Percentiles rank a stretch among this genome's conserved stretches.
phyloP scores from a whole-genome alignment of 2,888 invertebrate genomes.

The Miltochrista miniata region DNA sequence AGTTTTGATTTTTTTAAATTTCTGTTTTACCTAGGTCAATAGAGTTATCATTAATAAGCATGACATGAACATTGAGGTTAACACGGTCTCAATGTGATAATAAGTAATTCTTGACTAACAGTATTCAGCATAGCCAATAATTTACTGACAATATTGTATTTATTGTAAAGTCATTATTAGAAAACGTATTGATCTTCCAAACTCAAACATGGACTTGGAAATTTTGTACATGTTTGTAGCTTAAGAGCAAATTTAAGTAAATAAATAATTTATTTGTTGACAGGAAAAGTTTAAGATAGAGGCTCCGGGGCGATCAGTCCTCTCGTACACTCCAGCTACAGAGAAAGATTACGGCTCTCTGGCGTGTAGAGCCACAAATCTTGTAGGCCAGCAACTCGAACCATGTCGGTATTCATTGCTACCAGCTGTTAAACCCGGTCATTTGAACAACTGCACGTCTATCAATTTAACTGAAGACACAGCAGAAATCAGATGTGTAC shows the following conservation, averaged over 20 bases:
- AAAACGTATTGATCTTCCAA: background rate
- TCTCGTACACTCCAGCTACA: conserved; percentile 89
- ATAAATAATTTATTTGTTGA: conserved; percentile 9
- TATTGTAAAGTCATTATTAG: too few relatives aligned
- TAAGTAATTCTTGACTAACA: too few relatives aligned
- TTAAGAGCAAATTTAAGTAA: too few relatives aligned
- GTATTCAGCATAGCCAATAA: too few relatives aligned
- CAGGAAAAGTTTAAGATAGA: conserved; percentile 83
- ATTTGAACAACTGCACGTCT: conserved; percentile 90
- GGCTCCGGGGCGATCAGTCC: conserved; percentile 84
- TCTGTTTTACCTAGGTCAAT: too few relatives aligned
- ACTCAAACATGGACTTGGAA: background rate
- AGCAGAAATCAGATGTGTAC: conserved; percentile 87
- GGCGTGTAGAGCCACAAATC: conserved; percentile 89
- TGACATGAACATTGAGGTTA: too few relatives aligned
- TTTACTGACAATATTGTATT: too few relatives aligned
- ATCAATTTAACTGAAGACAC: conserved; percentile 91
- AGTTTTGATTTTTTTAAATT: too few relatives aligned
- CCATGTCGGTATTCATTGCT: conserved; percentile 90
- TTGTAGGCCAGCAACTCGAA: conserved; percentile 88
- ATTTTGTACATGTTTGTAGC: background rate
- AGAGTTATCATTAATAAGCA: too few relatives aligned
- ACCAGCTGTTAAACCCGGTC: conserved; percentile 90
- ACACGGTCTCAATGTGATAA: too few relatives aligned
- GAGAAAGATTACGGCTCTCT: conserved; percentile 91